These are phyloP conservation scores for Calidris pygmaea DNA, from an alignment of 2,113 vertebrate species.

Conservation along the genomic window DNA sequence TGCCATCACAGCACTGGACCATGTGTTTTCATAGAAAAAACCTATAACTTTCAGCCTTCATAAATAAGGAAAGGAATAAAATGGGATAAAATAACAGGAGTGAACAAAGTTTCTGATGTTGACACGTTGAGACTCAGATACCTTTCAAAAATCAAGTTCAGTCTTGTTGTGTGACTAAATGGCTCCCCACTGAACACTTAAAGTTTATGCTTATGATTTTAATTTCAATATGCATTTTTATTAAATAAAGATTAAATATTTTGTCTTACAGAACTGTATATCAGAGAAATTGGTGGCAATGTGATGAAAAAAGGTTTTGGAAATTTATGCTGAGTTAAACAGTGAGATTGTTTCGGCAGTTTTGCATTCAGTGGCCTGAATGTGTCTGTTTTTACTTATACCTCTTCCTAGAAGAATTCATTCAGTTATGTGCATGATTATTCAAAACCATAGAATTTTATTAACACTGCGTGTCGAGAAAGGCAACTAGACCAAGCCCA, in stretches of 20 bases:
- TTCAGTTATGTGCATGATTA: not conserved
- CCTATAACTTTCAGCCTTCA: not conserved
- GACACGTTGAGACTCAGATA: not conserved
- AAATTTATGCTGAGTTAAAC: not conserved
- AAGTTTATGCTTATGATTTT: constrained; percentile 45
- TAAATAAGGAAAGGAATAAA: constrained; percentile 45
- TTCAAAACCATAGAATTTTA: not conserved
- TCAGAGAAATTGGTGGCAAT: not conserved
- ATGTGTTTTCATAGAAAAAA: not conserved
- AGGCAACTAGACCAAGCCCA: not conserved
- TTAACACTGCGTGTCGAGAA: not conserved
- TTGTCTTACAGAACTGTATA: not conserved
- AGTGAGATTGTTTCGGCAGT: not conserved
- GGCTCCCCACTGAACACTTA: constrained; percentile 21
- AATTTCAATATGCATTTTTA: constrained; percentile 50
- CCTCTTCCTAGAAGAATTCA: not conserved
- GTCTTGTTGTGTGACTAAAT: constrained; percentile 8
- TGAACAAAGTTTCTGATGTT: not conserved
- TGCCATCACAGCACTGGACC: not conserved
- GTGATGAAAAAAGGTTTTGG: not conserved
- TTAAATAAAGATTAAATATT: not conserved
- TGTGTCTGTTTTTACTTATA: not conserved
- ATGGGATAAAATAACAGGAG: not conserved
- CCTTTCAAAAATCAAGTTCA: constrained; percentile 47
- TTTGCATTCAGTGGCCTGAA: not conserved